Percentiles rank a stretch among this genome's conserved stretches.
These are phyloP conservation scores for Pterocles orientalis DNA, from an alignment of 2,113 vertebrate species.

Conservation along the genomic window DNA sequence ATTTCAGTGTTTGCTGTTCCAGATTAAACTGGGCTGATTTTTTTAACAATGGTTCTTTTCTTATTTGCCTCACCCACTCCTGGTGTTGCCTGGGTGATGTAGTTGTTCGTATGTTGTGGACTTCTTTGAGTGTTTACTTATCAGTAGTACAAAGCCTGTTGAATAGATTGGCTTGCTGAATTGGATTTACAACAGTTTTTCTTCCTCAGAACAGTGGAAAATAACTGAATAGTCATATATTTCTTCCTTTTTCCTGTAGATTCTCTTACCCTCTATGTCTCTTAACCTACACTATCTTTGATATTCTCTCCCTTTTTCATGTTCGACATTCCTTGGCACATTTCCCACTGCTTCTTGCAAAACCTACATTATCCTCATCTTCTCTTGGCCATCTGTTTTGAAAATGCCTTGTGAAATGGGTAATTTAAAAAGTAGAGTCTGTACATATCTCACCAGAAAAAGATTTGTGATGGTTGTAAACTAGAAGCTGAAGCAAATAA, in stretches of 20 bases:
- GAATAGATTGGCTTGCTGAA: background rate
- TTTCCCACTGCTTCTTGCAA: background rate
- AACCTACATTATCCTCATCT: background rate
- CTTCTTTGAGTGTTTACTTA: conserved; percentile 23
- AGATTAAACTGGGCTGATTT: background rate
- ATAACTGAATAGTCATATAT: background rate
- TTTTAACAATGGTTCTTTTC: conserved; percentile 16
- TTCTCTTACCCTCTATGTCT: background rate
- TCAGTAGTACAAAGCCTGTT: background rate
- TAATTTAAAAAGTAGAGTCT: background rate
- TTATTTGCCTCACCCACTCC: background rate
- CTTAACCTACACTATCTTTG: background rate
- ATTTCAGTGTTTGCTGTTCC: background rate
- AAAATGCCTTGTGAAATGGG: background rate
- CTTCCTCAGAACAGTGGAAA: background rate
- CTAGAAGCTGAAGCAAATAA: background rate
- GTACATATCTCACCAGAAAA: background rate
- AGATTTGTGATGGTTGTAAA: background rate
- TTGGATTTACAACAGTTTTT: background rate
- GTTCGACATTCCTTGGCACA: background rate
- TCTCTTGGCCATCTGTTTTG: background rate
- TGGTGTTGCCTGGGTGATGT: background rate
- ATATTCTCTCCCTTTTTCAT: background rate
- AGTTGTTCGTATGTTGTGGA: background rate
- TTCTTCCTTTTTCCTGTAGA: background rate